A percentile compares a stretch with the other conserved stretches of the same genome.
Conservation (phyloP, 2,888 invertebrate genomes). For the Leuctra nigra region DNA sequence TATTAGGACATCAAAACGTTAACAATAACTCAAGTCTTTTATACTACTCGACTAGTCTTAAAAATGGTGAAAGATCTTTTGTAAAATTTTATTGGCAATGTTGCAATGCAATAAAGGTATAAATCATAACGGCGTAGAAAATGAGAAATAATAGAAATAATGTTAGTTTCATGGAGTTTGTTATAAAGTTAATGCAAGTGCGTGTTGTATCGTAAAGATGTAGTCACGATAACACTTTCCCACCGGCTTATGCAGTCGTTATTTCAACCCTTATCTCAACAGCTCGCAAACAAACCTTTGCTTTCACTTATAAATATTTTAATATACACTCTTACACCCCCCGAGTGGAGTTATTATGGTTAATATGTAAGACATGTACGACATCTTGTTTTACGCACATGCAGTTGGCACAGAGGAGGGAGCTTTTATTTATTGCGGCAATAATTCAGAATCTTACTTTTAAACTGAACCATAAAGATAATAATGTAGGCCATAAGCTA, state of each 20-base stretch:
- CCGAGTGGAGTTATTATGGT: too few species aligned
- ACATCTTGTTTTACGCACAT: not conserved
- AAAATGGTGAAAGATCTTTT: not conserved
- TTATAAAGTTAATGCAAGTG: too few species aligned
- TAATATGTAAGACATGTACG: constrained; percentile 1
- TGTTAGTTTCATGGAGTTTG: too few species aligned
- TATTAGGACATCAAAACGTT: not conserved
- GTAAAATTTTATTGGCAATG: constrained; percentile 7
- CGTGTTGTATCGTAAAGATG: not conserved
- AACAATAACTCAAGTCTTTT: constrained; percentile 10
- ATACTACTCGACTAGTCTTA: not conserved
- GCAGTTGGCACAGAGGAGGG: not conserved
- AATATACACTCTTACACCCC: constrained; percentile 3
- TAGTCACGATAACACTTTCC: not conserved
- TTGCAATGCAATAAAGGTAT: constrained; percentile 6
- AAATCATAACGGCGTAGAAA: constrained; percentile 5
- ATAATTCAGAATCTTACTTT: constrained; percentile 2
- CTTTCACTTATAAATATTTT: constrained; percentile 1
- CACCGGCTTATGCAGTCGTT: not conserved
- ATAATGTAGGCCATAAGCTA: constrained; percentile 34
- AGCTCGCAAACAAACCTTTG: not conserved
- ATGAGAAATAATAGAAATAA: too few species aligned
- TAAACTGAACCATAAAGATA: not conserved
- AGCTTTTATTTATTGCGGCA: constrained; percentile 4
- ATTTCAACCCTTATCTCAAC: constrained; percentile 5